phyloP scores from a whole-genome alignment of 2,113 vertebrate species.

The Macquaria ambigua region DNA sequence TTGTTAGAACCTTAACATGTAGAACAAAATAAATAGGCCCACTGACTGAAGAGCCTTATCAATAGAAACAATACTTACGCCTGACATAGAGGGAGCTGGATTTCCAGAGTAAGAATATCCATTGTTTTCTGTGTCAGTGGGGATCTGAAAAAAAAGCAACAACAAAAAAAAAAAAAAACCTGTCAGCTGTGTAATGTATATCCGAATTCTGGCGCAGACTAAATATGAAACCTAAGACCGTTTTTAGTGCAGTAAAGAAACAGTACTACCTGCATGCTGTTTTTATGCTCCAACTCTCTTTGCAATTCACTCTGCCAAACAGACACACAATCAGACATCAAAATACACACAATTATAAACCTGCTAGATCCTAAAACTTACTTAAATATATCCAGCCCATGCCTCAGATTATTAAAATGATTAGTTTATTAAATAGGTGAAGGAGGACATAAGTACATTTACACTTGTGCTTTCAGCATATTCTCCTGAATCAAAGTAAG shows the following conservation, averaged over 20 bases:
- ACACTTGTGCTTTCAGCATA: neutral
- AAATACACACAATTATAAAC: neutral
- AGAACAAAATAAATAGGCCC: neutral
- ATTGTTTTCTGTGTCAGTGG: conserved; percentile 86
- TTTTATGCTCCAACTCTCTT: conserved; percentile 90
- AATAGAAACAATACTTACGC: conserved; percentile 80
- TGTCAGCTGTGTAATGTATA: neutral
- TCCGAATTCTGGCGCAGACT: neutral
- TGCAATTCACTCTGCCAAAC: conserved; percentile 87
- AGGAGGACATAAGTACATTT: neutral
- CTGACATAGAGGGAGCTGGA: conserved; percentile 80
- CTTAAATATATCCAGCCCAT: neutral
- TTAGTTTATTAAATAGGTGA: neutral
- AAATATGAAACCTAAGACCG: neutral
- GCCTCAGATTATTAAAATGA: neutral
- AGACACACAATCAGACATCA: conserved; percentile 23
- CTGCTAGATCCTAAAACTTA: neutral
- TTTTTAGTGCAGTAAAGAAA: conserved; percentile 11
- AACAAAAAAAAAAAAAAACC: neutral
- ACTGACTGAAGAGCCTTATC: neutral
- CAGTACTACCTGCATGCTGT: conserved; percentile 85
- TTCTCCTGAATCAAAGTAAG: neutral
- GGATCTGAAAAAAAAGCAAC: conserved; percentile 54
- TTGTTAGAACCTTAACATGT: neutral
- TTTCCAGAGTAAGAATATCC: conserved; percentile 85